These are phyloP conservation scores for Mythimna vitellina DNA, from an alignment of 2,888 invertebrate species.

Conservation along the genomic window DNA sequence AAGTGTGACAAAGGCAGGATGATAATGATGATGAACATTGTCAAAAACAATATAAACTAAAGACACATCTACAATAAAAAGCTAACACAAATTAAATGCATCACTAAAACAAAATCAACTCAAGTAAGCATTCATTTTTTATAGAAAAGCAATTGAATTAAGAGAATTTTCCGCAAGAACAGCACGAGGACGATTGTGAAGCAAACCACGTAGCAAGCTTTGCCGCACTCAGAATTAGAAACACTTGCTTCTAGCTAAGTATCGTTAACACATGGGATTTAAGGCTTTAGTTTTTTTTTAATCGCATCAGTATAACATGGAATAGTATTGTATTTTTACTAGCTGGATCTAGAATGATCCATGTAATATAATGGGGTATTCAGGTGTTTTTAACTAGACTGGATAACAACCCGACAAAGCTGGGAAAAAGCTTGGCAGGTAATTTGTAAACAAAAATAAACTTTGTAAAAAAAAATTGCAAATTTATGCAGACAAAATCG, in stretches of 20 bases:
- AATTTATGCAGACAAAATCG: too few relatives aligned
- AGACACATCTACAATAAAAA: not conserved
- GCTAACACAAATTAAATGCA: not conserved
- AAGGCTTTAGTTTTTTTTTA: conserved; percentile 55
- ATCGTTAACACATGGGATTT: conserved; percentile 54
- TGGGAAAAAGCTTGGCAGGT: not conserved
- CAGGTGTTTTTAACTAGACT: not conserved
- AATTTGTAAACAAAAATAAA: too few relatives aligned
- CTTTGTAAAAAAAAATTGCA: too few relatives aligned
- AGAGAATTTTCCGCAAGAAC: conserved; percentile 44
- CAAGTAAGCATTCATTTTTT: conserved; percentile 20
- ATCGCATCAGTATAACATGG: not conserved
- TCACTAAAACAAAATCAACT: conserved; percentile 14
- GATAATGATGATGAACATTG: not conserved
- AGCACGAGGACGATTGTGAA: conserved; percentile 31
- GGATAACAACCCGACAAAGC: not conserved
- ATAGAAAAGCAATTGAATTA: conserved; percentile 45
- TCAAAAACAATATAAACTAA: not conserved
- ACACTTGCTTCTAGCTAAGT: conserved; percentile 49
- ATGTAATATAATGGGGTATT: not conserved
- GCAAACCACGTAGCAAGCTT: conserved; percentile 49
- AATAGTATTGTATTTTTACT: not conserved
- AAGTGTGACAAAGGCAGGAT: not conserved
- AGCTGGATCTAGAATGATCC: not conserved
- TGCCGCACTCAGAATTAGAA: conserved; percentile 56